Conservation (phyloP, 2,797 vertebrate species). For the Microctenopoma lineatum region DNA sequence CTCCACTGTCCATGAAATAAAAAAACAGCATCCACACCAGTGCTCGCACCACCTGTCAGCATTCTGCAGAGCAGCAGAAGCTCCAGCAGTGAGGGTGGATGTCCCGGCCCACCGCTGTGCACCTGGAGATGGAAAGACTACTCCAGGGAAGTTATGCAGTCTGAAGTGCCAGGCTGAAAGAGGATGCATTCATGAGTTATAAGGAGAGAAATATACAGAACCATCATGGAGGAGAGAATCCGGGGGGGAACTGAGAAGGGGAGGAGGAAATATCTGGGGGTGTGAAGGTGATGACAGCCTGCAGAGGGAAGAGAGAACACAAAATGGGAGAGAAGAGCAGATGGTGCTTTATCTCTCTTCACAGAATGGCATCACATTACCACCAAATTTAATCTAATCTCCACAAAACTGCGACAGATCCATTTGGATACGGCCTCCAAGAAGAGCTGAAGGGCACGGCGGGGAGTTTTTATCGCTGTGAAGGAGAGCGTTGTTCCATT, state of each 20-base stretch:
- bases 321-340: constrained; percentile 56
- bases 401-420: constrained; percentile 70
- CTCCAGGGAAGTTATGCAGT: neutral
- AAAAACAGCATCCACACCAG: constrained; percentile 10
- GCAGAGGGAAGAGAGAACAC: constrained; percentile 15
- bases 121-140: neutral
- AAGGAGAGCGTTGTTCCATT: constrained; percentile 56
- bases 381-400: constrained; percentile 72
- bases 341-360: constrained; percentile 71
- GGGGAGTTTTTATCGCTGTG: constrained; percentile 45
- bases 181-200: constrained; percentile 30
- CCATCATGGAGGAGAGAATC: neutral
- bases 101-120: constrained; percentile 13
- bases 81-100: neutral
- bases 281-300: constrained; percentile 36
- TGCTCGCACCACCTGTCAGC: constrained; percentile 37
- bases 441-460: constrained; percentile 48
- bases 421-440: constrained; percentile 58
- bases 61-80: constrained; percentile 20
- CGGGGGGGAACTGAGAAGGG: neutral
- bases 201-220: constrained; percentile 2
- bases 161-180: constrained; percentile 3
- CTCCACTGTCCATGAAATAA: constrained; percentile 12
- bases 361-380: constrained; percentile 70
- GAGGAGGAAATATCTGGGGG: constrained; percentile 22